These are phyloP conservation scores for Tricholaema leucomelas DNA, from an alignment of 2,113 vertebrate genomes.

Conservation along the genomic window DNA sequence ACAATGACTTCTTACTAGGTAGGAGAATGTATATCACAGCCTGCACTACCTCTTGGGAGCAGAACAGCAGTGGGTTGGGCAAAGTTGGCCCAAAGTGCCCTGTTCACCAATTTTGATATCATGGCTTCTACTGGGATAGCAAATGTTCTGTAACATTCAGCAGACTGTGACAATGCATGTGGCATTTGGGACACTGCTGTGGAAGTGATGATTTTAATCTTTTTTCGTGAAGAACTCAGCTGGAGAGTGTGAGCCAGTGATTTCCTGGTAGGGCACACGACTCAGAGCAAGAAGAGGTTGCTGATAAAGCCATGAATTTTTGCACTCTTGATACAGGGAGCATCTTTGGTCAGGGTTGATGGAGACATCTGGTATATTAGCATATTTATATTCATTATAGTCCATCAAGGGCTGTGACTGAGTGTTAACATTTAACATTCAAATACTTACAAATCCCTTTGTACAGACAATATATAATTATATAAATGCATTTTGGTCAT, in stretches of 20 bases:
- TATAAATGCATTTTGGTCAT: neutral
- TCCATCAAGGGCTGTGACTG: neutral
- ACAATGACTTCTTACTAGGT: neutral
- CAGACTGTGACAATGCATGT: neutral
- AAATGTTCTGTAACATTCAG: slow-evolving; percentile 26
- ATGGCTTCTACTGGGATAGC: slow-evolving; percentile 13
- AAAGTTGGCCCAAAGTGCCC: neutral
- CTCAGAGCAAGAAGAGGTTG: neutral
- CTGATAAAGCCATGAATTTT: neutral
- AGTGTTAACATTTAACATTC: neutral
- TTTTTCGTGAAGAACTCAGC: neutral
- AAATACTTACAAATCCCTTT: neutral
- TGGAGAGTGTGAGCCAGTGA: neutral
- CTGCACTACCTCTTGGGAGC: neutral
- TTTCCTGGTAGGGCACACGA: neutral
- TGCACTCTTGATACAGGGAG: neutral
- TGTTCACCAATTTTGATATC: neutral
- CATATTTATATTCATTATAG: neutral
- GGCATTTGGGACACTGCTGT: slow-evolving; percentile 12
- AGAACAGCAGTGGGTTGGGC: neutral
- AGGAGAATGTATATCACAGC: neutral
- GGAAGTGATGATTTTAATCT: slow-evolving; percentile 22
- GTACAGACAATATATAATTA: neutral
- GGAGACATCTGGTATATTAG: neutral
- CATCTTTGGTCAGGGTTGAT: neutral